phyloP scores from a whole-genome alignment of 2,888 invertebrate genomes.

The Ornithoptera priamus region DNA sequence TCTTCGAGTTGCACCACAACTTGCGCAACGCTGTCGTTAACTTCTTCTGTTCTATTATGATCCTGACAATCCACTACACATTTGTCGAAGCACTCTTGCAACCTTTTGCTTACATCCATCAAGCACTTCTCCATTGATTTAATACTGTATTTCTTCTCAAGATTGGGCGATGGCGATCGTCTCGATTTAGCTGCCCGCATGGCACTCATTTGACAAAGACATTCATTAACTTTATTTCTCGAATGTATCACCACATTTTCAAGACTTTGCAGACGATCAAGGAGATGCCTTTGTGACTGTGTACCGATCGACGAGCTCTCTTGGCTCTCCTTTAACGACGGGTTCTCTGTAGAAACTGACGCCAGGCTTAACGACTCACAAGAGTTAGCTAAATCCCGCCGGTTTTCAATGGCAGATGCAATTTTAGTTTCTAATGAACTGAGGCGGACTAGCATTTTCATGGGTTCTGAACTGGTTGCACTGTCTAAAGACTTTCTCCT shows the following conservation, averaged over 20 bases:
- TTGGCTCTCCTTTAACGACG: constrained; percentile 51
- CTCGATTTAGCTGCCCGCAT: constrained; percentile 82
- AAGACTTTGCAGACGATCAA: constrained; percentile 80
- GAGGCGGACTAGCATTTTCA: constrained; percentile 88
- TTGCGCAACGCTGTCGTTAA: constrained; percentile 77
- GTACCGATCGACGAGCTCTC: constrained; percentile 66
- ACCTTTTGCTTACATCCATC: constrained; percentile 81
- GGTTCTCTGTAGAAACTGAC: constrained; percentile 63
- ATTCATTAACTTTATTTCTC: constrained; percentile 84
- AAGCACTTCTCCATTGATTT: constrained; percentile 83
- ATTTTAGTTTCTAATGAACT: constrained; percentile 89
- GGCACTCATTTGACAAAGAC: constrained; percentile 82
- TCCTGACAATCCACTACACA: constrained; percentile 77
- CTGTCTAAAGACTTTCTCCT: constrained; percentile 89
- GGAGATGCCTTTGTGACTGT: constrained; percentile 75
- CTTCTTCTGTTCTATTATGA: constrained; percentile 48
- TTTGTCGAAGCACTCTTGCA: constrained; percentile 80
- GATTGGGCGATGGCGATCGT: constrained; percentile 82
- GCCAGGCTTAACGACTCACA: constrained; percentile 78
- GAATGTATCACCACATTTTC: constrained; percentile 83
- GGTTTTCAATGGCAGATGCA: constrained; percentile 78
- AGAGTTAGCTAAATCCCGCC: constrained; percentile 74
- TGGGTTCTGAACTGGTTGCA: constrained; percentile 87
- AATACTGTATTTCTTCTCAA: constrained; percentile 83
- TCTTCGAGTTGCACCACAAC: constrained; percentile 84